Base-by-base conservation (phyloP, 2,797 vertebrate genomes). In the Phrynocephalus vlangalii region DNA sequence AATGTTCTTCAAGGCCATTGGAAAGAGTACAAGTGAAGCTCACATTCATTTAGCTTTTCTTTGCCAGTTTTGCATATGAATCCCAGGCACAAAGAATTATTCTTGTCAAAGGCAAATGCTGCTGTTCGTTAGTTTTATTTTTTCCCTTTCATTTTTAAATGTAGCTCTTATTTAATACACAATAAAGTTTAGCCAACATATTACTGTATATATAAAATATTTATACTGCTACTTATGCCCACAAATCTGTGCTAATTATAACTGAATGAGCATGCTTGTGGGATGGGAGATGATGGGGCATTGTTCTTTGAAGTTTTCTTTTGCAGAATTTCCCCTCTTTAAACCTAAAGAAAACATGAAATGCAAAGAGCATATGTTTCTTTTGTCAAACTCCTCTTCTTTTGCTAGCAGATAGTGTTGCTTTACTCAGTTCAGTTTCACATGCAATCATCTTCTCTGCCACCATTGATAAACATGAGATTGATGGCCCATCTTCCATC, bases 281-380 rank as follows among this genome's bases (percentile, higher is more conserved):
- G 60, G 26, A 56, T 48, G 22, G 33, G 33, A 83, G 50, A 28
- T 52, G 1, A 3, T 33, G 50, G 48, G 48, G 28, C 30, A 60
- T 75, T 56, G 30, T 38, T 84, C 30, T n/a, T 84, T 84, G 6
- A 76, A 33, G 11, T 28, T 82, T 7, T 9, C 4, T 1, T 24
- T 0, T 13, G n/a, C 5, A 5, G 0, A 10, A 28, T 38, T 85
- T 50, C 60, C 24, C 56, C 26, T 0, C 5, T 0, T 60, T 18
- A 2, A 5, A 56, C 1, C 18, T 38, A 9, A 50, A 15, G 72
- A 9, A 52, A 52, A 77, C 26, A 28, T 24, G 48, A 66, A 1
- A 78, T 56, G 52, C 52, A 56, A 56, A 56, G 52, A 56, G 13
- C 52, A 56, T 56, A 56, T 10, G 52, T 56, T 9, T 56, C 2